Base-by-base conservation (phyloP, 2,113 vertebrate genomes). In the Gallinago media region DNA sequence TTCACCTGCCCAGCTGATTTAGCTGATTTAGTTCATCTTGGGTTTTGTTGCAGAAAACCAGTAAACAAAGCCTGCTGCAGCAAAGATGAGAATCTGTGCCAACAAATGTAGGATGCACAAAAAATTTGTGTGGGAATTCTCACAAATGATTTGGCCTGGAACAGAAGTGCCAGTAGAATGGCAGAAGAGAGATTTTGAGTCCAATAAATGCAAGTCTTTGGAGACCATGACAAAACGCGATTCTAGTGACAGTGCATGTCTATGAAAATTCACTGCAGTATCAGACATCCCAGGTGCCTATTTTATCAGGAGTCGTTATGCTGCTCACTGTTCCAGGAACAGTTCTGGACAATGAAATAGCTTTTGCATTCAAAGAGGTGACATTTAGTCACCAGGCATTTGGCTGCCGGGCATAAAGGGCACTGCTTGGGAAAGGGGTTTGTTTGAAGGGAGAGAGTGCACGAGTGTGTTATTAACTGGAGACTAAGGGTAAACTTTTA, bases 321-420 rank as follows among this genome's bases (percentile, higher is more conserved):
- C 88, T 95, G 40, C 83, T 94, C 75, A 85, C 82, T 80, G 90
- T 93, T 93, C 49, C 89, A 93, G 52, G 85, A 90, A 73, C 42
- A 74, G 83, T 81, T 84, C 81, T 61, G 74, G 71, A 89, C 92
- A 95, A 55, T 91, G 88, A 91, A 93, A 85, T 58, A 88, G 38
- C 74, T 83, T 91, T 85, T 55, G 31, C 36, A 26, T 85, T 96
- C 46, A 65, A 36, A 55, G 73, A 88, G 12, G 63, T 74, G 93
- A 65, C 86, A 74, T 95, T 90, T 78, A 85, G 66, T 82, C 81
- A 85, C 29, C 54, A 56, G 38, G 42, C 66, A 49, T 67, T 94
- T 91, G 92, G 72, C 67, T 91, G 71, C 52, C 1, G 16, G 66
- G 50, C 27, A 47, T 40, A 77, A 91, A 94, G 38, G 73, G 65